A percentile compares a stretch with the other conserved stretches of the same genome.
Conservation (phyloP, 2,888 invertebrate species). For the Polietes domitor region DNA sequence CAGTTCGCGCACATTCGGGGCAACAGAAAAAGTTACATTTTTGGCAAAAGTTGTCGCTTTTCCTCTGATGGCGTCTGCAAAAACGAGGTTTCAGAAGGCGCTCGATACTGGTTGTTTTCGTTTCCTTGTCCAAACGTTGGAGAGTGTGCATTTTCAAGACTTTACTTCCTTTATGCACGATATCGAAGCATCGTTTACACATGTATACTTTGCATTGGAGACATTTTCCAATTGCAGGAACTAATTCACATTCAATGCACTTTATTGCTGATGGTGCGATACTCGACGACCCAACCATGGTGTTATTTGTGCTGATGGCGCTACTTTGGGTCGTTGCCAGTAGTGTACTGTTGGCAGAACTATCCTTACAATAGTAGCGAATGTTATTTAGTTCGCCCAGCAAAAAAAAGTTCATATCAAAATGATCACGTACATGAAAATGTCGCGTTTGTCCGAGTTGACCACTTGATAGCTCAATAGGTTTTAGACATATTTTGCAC, state of each 20-base stretch:
- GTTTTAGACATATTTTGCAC: conserved; percentile 71
- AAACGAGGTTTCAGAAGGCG: conserved; percentile 61
- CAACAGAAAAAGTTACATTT: conserved; percentile 71
- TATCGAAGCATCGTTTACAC: conserved; percentile 75
- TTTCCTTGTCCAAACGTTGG: conserved; percentile 54
- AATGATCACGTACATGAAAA: conserved; percentile 69
- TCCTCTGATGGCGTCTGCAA: conserved; percentile 70
- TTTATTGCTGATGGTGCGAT: conserved; percentile 59
- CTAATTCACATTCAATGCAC: conserved; percentile 75
- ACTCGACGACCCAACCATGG: neutral
- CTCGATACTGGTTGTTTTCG: conserved; percentile 48
- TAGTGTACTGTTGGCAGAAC: conserved; percentile 65
- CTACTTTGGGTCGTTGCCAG: neutral
- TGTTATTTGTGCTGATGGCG: conserved; percentile 6
- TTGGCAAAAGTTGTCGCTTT: conserved; percentile 70
- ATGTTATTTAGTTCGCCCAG: conserved; percentile 72
- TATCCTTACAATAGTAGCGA: conserved; percentile 66
- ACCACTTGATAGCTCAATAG: conserved; percentile 56
- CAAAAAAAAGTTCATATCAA: conserved; percentile 75
- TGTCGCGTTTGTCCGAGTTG: conserved; percentile 34
- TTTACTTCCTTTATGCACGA: conserved; percentile 75
- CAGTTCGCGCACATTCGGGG: conserved; percentile 65
- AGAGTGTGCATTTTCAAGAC: conserved; percentile 74
- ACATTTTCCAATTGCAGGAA: conserved; percentile 72
- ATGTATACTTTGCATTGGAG: conserved; percentile 75